These are phyloP conservation scores for Cottus gobio DNA, from an alignment of 2,113 vertebrate species.

Conservation along the genomic window DNA sequence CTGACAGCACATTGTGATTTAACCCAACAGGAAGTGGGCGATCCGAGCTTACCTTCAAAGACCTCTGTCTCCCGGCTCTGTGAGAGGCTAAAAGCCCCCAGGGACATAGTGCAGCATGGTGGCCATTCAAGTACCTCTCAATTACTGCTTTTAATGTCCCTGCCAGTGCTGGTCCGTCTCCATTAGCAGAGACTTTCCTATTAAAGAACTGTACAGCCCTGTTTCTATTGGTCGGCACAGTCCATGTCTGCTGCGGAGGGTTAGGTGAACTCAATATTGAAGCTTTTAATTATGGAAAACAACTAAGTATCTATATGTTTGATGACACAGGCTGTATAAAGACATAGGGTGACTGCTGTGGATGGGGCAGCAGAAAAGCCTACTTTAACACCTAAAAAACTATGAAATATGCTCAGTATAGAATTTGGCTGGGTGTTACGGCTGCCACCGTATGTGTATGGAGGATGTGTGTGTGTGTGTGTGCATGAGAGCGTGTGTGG, in stretches of 20 bases:
- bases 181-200: conserved; percentile 65
- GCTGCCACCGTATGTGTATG: too few relatives aligned
- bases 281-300: neutral
- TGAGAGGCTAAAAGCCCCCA: conserved; percentile 57
- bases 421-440: too few relatives aligned
- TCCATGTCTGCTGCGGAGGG: neutral
- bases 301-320: neutral
- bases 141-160: conserved; percentile 72
- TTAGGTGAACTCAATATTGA: neutral
- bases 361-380: too few relatives aligned
- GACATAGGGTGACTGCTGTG: too few relatives aligned
- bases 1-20: conserved; percentile 73
- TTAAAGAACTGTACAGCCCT: conserved; percentile 21
- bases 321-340: neutral
- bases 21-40: conserved; percentile 61
- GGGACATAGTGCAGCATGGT: conserved; percentile 67
- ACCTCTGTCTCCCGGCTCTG: conserved; percentile 62
- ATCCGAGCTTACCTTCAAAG: conserved; percentile 65
- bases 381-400: too few relatives aligned
- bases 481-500: too few relatives aligned
- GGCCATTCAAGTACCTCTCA: conserved; percentile 64
- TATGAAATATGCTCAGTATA: too few relatives aligned
- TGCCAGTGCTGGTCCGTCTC: conserved; percentile 59
- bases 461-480: too few relatives aligned
- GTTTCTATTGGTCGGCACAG: conserved; percentile 1